These are phyloP conservation scores for Orientallactaga sibirica DNA, from an alignment of 2,797 vertebrate species.

Conservation along the genomic window DNA sequence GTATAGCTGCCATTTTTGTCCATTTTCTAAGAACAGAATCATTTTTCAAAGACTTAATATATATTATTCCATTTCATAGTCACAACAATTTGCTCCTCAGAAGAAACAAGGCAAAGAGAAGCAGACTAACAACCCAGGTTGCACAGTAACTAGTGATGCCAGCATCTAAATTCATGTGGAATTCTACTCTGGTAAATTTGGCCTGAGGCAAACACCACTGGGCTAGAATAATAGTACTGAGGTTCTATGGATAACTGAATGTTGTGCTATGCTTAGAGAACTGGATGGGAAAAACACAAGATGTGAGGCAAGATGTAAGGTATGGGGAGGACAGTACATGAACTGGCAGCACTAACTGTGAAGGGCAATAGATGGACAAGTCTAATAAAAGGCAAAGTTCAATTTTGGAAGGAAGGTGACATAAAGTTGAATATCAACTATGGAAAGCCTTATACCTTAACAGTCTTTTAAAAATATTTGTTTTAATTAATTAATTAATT, in stretches of 20 bases:
- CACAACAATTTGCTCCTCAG: conserved; percentile 43
- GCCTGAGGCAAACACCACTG: background rate
- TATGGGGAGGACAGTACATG: background rate
- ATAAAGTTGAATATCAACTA: background rate
- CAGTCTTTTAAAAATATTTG: background rate
- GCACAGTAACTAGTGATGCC: background rate
- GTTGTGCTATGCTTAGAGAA: background rate
- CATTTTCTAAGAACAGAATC: background rate
- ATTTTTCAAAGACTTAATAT: conserved; percentile 22
- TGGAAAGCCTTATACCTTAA: conserved; percentile 28
- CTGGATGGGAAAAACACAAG: background rate
- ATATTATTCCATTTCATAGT: conserved; percentile 14
- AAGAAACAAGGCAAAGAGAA: conserved; percentile 7
- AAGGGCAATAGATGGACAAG: background rate
- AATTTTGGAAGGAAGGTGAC: conserved; percentile 2
- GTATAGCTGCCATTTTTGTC: conserved; percentile 10
- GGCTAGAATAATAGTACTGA: background rate
- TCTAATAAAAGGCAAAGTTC: conserved; percentile 36
- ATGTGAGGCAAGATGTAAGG: background rate
- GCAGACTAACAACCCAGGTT: background rate
- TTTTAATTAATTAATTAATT: no score
- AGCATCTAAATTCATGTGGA: background rate
- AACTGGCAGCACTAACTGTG: background rate
- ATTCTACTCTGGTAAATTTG: background rate
- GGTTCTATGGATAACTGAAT: background rate